These are phyloP conservation scores for Sinelater perroti DNA, from an alignment of 2,888 invertebrate genomes.

Conservation along the genomic window DNA sequence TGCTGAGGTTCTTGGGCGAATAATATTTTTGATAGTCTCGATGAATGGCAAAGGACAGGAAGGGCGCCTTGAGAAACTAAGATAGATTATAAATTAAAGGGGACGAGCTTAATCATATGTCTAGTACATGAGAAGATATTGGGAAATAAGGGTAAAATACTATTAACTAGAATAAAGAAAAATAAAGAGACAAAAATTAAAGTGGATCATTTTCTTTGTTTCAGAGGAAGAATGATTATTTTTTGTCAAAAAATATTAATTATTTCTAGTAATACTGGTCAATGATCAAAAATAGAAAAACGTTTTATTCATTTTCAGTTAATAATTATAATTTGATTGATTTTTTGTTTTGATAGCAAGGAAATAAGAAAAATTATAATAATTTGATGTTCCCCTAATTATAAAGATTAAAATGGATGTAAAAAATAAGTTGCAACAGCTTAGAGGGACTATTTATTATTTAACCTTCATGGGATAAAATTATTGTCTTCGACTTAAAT, in stretches of 20 bases:
- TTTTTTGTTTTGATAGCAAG: constrained; percentile 73
- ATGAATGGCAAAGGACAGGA: constrained; percentile 70
- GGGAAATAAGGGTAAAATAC: constrained; percentile 64
- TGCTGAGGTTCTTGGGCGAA: constrained; percentile 74
- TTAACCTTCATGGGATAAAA: no score
- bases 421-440: constrained; percentile 61
- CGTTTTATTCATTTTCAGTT: constrained; percentile 72
- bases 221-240: constrained; percentile 61
- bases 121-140: constrained; percentile 77
- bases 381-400: constrained; percentile 69
- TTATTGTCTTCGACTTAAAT: no score
- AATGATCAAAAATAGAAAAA: constrained; percentile 69
- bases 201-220: constrained; percentile 61
- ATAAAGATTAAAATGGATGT: constrained; percentile 58
- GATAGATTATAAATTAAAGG: constrained; percentile 73
- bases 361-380: constrained; percentile 73
- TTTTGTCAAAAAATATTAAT: constrained; percentile 62
- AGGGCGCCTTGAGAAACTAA: constrained; percentile 76
- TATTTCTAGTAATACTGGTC: constrained; percentile 54
- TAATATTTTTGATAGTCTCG: constrained; percentile 78
- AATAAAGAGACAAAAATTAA: constrained; percentile 65
- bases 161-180: constrained; percentile 42
- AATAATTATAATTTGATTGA: constrained; percentile 61
- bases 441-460: constrained; percentile 73
- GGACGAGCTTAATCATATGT: constrained; percentile 69